These are phyloP conservation scores for Galagoides demidoff DNA, from an alignment of 2,797 vertebrate species.

Conservation along the genomic window DNA sequence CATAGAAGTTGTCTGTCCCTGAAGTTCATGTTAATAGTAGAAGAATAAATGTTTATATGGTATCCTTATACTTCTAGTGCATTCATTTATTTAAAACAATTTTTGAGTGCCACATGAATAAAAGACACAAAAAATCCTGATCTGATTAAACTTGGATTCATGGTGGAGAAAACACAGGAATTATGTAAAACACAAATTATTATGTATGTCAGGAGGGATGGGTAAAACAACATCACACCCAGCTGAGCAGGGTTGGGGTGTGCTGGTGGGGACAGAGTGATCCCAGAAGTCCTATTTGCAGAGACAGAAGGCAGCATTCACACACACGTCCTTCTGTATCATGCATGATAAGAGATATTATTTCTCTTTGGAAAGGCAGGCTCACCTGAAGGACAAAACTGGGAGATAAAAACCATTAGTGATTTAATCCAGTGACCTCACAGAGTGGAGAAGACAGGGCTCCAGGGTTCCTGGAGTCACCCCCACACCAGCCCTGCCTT, in stretches of 20 bases:
- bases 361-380: background rate
- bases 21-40: background rate
- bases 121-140: background rate
- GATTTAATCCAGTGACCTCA: background rate
- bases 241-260: rapidly evolving
- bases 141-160: constrained; percentile 3
- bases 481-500: background rate
- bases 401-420: background rate
- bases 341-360: background rate
- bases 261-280: background rate
- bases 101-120: background rate
- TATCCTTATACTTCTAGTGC: background rate
- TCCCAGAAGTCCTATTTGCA: background rate
- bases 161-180: background rate
- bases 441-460: background rate
- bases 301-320: background rate
- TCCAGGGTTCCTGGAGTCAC: background rate
- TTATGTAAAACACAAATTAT: background rate
- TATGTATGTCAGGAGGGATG: background rate
- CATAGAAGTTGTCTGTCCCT: background rate
- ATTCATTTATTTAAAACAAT: background rate
- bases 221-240: background rate
- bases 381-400: background rate
- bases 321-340: background rate
- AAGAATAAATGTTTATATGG: background rate